Percentiles rank a stretch among this genome's conserved stretches.
These are phyloP conservation scores for Fragum sueziense DNA, from an alignment of 2,888 invertebrate genomes.

Conservation along the genomic window DNA sequence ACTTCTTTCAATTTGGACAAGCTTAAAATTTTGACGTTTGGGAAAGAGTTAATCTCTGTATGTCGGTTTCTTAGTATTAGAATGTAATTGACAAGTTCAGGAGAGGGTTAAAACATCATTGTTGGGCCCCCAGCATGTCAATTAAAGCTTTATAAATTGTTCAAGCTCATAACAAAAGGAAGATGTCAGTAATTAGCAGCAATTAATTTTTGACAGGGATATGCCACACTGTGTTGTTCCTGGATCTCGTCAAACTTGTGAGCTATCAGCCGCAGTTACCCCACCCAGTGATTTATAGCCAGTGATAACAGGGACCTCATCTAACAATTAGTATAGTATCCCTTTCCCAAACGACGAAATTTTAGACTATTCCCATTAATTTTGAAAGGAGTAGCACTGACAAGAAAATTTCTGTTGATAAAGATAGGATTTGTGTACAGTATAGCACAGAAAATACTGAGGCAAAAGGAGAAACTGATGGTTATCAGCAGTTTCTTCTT, in stretches of 20 bases:
- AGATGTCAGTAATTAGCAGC: conserved; percentile 24
- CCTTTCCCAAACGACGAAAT: no score
- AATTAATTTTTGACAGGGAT: conserved; percentile 20
- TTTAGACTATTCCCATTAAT: no score
- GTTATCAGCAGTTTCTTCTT: no score
- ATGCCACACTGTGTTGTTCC: conserved; percentile 17
- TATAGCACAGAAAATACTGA: no score
- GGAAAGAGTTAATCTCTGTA: no score
- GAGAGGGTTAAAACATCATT: neutral
- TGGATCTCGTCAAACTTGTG: conserved; percentile 9
- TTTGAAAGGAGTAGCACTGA: no score
- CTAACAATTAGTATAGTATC: neutral
- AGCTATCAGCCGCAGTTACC: conserved; percentile 1
- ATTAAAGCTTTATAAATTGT: conserved; percentile 25
- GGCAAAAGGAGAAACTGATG: no score
- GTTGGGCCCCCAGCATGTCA: neutral
- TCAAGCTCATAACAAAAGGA: conserved; percentile 18
- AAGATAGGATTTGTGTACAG: no score
- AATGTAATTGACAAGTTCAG: neutral
- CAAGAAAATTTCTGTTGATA: no score
- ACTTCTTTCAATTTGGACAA: no score
- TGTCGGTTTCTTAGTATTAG: no score
- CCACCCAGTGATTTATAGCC: conserved; percentile 17
- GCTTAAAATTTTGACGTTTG: no score
- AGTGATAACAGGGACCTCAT: neutral